These are phyloP conservation scores for Ditylenchus dipsaci DNA, from an alignment of 1,140 invertebrate species.

Conservation along the genomic window DNA sequence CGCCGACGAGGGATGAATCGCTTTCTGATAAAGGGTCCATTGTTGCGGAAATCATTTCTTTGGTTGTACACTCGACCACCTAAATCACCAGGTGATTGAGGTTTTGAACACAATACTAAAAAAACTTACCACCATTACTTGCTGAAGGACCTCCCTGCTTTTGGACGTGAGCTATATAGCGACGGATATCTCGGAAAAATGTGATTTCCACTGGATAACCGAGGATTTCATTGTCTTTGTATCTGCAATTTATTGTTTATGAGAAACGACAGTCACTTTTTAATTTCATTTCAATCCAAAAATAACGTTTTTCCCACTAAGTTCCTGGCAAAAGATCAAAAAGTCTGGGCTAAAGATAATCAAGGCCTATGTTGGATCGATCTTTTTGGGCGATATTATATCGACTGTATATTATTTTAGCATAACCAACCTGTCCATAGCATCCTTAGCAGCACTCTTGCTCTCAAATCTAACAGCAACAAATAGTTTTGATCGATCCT, in stretches of 20 bases:
- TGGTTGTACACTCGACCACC: background rate
- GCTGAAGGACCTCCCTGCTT: slow-evolving; percentile 19
- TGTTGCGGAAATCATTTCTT: slow-evolving; percentile 11
- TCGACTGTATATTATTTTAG: too few relatives aligned
- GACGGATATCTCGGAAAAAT: slow-evolving; percentile 42
- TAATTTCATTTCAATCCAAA: too few relatives aligned
- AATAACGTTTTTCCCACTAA: slow-evolving; percentile 29
- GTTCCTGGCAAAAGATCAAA: too few relatives aligned
- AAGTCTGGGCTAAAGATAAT: too few relatives aligned
- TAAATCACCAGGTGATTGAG: too few relatives aligned
- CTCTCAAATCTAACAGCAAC: background rate
- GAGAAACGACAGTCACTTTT: background rate
- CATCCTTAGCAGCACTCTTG: background rate
- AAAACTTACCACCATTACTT: too few relatives aligned
- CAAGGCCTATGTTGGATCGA: too few relatives aligned
- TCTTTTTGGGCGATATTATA: too few relatives aligned
- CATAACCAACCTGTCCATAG: background rate
- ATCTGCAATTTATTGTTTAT: slow-evolving; percentile 22
- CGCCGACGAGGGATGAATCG: background rate
- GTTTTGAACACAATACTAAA: too few relatives aligned
- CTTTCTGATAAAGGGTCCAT: slow-evolving; percentile 4
- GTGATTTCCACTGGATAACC: slow-evolving; percentile 32
- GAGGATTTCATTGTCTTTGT: slow-evolving; percentile 30
- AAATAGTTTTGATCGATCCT: slow-evolving; percentile 8
- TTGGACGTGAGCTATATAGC: slow-evolving; percentile 27